A percentile compares a stretch with the other conserved stretches of the same genome.
Conservation (phyloP, 2,113 vertebrate genomes). For the Callaeas wilsoni region DNA sequence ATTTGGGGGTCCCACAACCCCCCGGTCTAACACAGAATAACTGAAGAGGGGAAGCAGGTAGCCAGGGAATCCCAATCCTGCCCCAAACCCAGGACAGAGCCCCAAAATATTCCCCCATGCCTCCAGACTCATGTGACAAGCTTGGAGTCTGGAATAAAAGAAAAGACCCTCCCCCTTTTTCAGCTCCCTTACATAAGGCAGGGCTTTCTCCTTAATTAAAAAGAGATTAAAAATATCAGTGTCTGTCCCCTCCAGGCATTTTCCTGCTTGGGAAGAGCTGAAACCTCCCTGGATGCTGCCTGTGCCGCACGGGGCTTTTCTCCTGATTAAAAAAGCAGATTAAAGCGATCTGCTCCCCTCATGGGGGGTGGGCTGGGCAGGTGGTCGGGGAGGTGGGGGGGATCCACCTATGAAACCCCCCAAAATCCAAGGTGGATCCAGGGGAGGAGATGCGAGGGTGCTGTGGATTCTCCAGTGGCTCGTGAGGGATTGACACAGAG, state of each 20-base stretch:
- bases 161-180: not conserved
- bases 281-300: not conserved
- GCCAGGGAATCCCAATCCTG: not conserved
- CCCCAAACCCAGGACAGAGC: not conserved
- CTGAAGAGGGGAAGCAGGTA: not conserved
- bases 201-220: conserved; percentile 77
- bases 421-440: not conserved
- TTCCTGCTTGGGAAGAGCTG: conserved; percentile 43
- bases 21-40: too few species aligned
- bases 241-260: conserved; percentile 30
- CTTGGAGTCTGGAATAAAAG: not conserved
- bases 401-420: not conserved
- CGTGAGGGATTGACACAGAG: accelerated
- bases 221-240: conserved; percentile 73
- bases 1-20: not conserved
- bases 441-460: not conserved
- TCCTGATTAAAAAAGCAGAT: conserved; percentile 35
- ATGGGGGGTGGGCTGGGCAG: not conserved
- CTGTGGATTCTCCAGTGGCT: not conserved
- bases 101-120: not conserved
- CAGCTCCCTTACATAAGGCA: conserved; percentile 33
- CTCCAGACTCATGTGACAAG: not conserved
- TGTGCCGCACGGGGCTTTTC: not conserved
- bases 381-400: accelerated
- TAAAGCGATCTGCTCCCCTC: not conserved